Base-by-base conservation (phyloP, 1,140 invertebrate species). In the Euura lappo region DNA sequence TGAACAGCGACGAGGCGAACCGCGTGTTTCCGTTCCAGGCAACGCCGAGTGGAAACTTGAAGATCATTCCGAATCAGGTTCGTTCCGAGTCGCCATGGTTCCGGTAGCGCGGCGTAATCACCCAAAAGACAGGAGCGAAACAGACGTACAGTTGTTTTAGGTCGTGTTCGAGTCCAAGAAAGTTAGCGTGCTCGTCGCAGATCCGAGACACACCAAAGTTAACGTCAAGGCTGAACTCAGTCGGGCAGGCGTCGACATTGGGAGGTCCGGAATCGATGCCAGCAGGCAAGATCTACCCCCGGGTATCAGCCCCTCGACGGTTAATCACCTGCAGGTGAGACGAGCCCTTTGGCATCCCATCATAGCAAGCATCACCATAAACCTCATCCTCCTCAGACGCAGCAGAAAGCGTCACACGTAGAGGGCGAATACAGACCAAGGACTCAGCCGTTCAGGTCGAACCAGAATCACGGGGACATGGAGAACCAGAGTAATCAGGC, bases 81-180 rank as follows among this genome's bases (percentile, higher is more conserved):
- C 51, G 66, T 68, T 45, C 28, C 60, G 70, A 75, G 70, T 46
- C 7, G 7, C 51, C 44, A 42, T 2, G 44, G 45, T 72, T 67
- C 66, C 44, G 4, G 28, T 1, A 28, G 28, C 7, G 2, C 13
- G 4, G n/a, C 71, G 71, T 51, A 67, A 70, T 47, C 67, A 45
- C 13, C 10, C 45, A 64, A 70, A 45, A 69, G 46, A 45, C 68
- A n/a, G 6, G 2, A 10, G 70, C n/a, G 4, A 8, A 46, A 69
- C 11, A 69, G 47, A 10, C 60, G 71, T 72, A 69, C 74, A 68
- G 76, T 73, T 71, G 7, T 79, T 78, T 44, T 75, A 92, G 91
- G 90, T 93, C 44, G 90, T 92, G 28, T 93, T 91, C 78, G 90
- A 92, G 79, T 91, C 91, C n/a, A 90, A 91, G 68, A 92, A 91